phyloP scores from a whole-genome alignment of 2,888 invertebrate genomes.

The Lapara coniferarum region DNA sequence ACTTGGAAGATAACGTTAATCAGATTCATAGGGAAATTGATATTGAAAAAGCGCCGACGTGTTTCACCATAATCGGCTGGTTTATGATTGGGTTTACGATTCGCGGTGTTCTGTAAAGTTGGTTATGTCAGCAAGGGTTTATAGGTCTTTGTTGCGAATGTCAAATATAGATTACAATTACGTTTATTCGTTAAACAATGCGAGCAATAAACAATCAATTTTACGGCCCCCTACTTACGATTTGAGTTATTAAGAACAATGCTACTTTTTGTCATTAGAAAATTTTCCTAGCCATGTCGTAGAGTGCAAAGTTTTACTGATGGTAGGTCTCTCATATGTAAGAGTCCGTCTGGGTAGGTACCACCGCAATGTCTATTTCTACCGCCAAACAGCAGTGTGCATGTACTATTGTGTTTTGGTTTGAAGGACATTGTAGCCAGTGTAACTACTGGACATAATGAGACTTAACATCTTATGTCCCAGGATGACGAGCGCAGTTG shows the following conservation, averaged over 20 bases:
- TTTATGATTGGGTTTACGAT: slow-evolving; percentile 27
- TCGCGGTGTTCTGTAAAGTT: slow-evolving; percentile 19
- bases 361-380: no score
- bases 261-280: slow-evolving; percentile 5
- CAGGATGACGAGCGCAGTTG: no score
- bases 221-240: not conserved
- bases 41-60: slow-evolving; percentile 47
- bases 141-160: slow-evolving; percentile 20
- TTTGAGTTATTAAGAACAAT: slow-evolving; percentile 6
- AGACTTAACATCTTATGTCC: no score
- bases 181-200: slow-evolving; percentile 23
- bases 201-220: not conserved
- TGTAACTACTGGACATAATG: no score
- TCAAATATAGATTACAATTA: slow-evolving; percentile 28
- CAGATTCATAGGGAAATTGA: slow-evolving; percentile 60
- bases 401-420: no score
- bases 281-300: not conserved
- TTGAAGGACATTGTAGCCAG: no score
- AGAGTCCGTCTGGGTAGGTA: no score
- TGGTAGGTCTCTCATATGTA: no score
- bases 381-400: no score
- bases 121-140: slow-evolving; percentile 19
- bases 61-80: slow-evolving; percentile 32
- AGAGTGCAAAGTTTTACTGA: not conserved
- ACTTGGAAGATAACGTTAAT: slow-evolving; percentile 65